Evolutionary conservation across 1,140 invertebrate genomes (phyloP), one percentile per base, ranked within the genome.

Genomic region (Akabosia matsudoensis): DNA sequence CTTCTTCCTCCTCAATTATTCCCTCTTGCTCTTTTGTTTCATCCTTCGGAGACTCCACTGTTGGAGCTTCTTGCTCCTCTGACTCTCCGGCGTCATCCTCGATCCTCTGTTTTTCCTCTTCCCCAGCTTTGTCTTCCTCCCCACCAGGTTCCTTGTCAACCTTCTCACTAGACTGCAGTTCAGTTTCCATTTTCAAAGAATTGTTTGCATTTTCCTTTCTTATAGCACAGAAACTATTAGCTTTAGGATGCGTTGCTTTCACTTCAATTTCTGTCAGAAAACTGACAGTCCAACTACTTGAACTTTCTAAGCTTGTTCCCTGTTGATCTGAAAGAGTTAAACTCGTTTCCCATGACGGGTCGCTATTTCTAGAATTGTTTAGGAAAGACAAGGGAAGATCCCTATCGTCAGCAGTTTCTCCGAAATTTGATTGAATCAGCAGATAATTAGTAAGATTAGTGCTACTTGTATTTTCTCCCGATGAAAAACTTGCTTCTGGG

Each of bases 221-320:
- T n/a, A n/a, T 67, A 16, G 54, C 54, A 56, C 37, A 10, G 7
- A 10, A 56, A 56, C 54, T 56, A 56, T 22, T 16, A 24, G 3
- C 10, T 10, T 56, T 56, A 3, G 28, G 7, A 30, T 22, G 31
- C 24, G 24, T 22, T 67, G 54, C 10, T 31, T 16, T 67, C 10
- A 67, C 22, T 67, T 67, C 61, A 67, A 67, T 67, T 67, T 67
- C 61, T 30, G 61, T 67, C 4, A 67, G 28, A n/a, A 67, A 67
- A 30, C 61, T 67, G 61, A 67, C 61, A 30, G 61, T 67, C 13
- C 10, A 7, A 10, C 22, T 13, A 56, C 54, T 56, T 56, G 54
- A 4, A 30, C 61, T 31, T 22, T 67, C 61, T 22, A 61, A 61
- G 54, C 54, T 61, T 14, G 54, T 22, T 7, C 54, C 54, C 54